Evolutionary conservation across 2,888 invertebrate species (phyloP).

Genomic region (Anorthoa munda): DNA sequence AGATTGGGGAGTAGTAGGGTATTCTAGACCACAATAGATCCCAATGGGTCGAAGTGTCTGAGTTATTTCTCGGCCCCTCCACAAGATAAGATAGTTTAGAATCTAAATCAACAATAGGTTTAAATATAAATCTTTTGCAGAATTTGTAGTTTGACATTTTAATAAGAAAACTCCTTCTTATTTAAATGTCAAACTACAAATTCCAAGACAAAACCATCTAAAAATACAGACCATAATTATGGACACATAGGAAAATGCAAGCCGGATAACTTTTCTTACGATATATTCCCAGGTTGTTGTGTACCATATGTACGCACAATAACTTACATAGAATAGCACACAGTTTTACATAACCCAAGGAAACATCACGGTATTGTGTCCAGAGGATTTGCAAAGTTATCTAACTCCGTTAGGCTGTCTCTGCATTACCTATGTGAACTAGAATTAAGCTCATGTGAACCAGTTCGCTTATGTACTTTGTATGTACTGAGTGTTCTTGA

Average conservation of each 20-base stretch:
- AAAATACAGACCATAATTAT: not conserved
- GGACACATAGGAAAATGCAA: constrained; percentile 14
- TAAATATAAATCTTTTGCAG: too few relatives aligned
- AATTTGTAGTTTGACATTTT: too few relatives aligned
- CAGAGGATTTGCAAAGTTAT: constrained; percentile 45
- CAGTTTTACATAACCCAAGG: constrained; percentile 40
- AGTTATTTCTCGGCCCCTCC: too few relatives aligned
- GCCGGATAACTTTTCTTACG: constrained; percentile 19
- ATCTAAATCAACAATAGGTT: too few relatives aligned
- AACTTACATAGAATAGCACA: constrained; percentile 11
- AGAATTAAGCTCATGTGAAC: constrained; percentile 46
- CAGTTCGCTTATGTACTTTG: constrained; percentile 31
- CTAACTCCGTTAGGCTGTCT: constrained; percentile 35
- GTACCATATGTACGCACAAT: not conserved
- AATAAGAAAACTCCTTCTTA: too few relatives aligned
- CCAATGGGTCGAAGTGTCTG: too few relatives aligned
- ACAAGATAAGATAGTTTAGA: too few relatives aligned
- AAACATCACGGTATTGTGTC: constrained; percentile 33
- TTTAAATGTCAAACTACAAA: not conserved
- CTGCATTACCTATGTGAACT: constrained; percentile 12
- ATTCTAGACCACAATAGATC: too few relatives aligned
- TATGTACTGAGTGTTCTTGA: constrained; percentile 36
- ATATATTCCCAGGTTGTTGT: not conserved
- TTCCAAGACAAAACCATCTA: not conserved
- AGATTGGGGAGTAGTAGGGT: too few relatives aligned